These are phyloP conservation scores for Clupea harengus DNA, from an alignment of 2,113 vertebrate species.

Conservation along the genomic window DNA sequence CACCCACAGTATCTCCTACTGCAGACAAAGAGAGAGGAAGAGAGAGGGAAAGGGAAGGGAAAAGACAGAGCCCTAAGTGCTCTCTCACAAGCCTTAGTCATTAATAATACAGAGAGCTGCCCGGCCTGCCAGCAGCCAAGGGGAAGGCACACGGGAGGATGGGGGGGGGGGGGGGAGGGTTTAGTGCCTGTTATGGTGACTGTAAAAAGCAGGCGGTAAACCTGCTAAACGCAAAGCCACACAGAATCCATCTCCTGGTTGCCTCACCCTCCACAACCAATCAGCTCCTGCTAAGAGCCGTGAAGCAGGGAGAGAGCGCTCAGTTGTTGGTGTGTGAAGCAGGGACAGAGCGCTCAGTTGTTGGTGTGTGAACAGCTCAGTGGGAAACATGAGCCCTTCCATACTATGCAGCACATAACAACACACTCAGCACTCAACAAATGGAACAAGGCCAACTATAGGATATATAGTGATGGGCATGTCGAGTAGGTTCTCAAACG, in stretches of 20 bases:
- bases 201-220: not conserved
- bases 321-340: no score
- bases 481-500: not conserved
- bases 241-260: conserved; percentile 3
- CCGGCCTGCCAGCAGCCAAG: conserved; percentile 37
- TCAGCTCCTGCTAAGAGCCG: not conserved
- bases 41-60: conserved; percentile 34
- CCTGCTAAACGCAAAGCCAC: conserved; percentile 6
- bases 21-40: conserved; percentile 21
- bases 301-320: not conserved
- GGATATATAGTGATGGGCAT: not conserved
- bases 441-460: not conserved
- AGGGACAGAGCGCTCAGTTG: no score
- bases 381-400: not conserved
- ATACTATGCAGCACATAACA: not conserved
- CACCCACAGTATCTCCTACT: conserved; percentile 24
- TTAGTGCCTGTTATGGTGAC: conserved; percentile 13
- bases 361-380: not conserved
- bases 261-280: not conserved
- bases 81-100: conserved; percentile 49
- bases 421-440: not conserved
- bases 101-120: conserved; percentile 63
- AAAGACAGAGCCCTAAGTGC: conserved; percentile 54
- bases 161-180: not conserved
- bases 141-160: not conserved